Conservation (phyloP, 1,140 invertebrate genomes). For the Cyclargus thomasi region DNA sequence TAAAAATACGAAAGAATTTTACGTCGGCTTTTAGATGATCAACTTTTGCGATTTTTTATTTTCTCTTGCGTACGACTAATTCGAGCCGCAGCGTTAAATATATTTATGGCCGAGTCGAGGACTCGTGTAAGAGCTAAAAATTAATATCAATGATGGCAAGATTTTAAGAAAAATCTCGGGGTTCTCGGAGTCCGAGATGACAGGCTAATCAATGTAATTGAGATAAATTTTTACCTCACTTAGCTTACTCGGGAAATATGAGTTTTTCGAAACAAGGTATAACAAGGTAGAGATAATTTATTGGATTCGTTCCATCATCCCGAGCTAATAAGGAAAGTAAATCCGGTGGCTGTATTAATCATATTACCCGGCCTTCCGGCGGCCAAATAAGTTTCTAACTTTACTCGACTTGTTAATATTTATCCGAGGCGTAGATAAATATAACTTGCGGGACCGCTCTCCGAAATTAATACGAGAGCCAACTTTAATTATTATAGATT, state of each 20-base stretch:
- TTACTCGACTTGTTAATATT: slow-evolving; percentile 34
- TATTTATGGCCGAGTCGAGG: not conserved
- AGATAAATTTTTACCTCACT: slow-evolving; percentile 1
- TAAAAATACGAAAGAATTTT: slow-evolving; percentile 25
- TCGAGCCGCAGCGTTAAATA: not conserved
- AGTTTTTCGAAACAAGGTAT: slow-evolving; percentile 17
- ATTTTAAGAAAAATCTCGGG: not conserved
- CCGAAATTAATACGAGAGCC: not conserved
- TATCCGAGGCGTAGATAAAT: slow-evolving; percentile 28
- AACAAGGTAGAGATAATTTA: slow-evolving; percentile 29
- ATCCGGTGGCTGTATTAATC: slow-evolving; percentile 35
- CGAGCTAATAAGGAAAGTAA: slow-evolving; percentile 34
- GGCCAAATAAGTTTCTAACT: slow-evolving; percentile 32
- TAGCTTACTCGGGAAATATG: not conserved
- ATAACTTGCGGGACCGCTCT: slow-evolving; percentile 14
- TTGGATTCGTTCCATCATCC: slow-evolving; percentile 27
- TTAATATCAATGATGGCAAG: not conserved
- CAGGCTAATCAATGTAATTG: not conserved
- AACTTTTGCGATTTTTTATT: not conserved
- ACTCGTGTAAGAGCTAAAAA: not conserved
- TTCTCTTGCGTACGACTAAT: not conserved
- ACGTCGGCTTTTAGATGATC: not conserved
- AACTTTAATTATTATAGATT: slow-evolving; percentile 13
- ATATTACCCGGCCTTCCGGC: slow-evolving; percentile 29
- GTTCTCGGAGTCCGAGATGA: not conserved